Conservation (phyloP, 2,113 vertebrate species). For the Esox niger region DNA sequence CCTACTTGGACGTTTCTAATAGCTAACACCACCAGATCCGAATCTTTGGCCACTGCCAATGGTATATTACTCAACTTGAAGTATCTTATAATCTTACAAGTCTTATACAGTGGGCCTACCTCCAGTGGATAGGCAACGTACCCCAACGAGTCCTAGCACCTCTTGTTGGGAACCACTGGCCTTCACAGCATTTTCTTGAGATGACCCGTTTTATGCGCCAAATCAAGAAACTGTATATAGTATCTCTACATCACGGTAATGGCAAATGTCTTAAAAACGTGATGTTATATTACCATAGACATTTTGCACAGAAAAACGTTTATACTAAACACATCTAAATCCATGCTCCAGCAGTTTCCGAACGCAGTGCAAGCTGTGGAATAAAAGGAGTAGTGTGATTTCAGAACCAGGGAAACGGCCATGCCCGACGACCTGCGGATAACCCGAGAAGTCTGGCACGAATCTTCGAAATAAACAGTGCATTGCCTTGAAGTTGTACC, state of each 20-base stretch:
- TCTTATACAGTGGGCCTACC: too few relatives aligned
- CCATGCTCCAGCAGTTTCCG: constrained; percentile 13
- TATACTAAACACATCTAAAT: constrained; percentile 10
- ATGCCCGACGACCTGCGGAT: constrained; percentile 69
- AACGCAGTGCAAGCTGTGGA: constrained; percentile 23
- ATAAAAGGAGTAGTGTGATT: constrained; percentile 60
- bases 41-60: background rate
- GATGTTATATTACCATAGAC: constrained; percentile 10
- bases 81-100: too few relatives aligned
- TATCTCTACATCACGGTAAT: background rate
- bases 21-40: too few relatives aligned
- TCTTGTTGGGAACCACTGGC: too few relatives aligned
- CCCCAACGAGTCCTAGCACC: too few relatives aligned
- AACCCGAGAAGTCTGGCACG: constrained; percentile 74
- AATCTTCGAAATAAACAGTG: constrained; percentile 70
- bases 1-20: too few relatives aligned
- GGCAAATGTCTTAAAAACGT: constrained; percentile 8
- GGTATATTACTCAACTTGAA: too few relatives aligned
- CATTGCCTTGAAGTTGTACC: constrained; percentile 68
- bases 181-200: too few relatives aligned
- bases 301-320: background rate
- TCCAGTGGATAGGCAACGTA: too few relatives aligned
- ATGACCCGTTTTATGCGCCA: background rate
- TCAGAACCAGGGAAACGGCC: constrained; percentile 54
- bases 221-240: background rate